phyloP scores from a whole-genome alignment of 2,888 invertebrate genomes.

The Rhamnusium bicolor region DNA sequence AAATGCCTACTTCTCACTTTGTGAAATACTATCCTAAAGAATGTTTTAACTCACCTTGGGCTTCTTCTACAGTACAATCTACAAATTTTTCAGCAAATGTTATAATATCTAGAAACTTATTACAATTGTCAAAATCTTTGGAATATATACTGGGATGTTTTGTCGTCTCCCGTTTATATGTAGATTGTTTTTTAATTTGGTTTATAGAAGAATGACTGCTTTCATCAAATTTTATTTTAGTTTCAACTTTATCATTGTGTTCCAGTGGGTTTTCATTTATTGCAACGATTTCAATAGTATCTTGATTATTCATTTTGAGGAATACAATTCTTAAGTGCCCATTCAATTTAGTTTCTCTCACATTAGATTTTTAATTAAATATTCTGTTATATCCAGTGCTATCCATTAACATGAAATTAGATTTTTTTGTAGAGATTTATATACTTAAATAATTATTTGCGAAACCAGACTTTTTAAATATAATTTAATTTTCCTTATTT shows the following conservation, averaged over 20 bases:
- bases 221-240: background rate
- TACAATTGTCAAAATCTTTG: slow-evolving; percentile 3
- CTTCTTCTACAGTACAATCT: slow-evolving; percentile 33
- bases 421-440: background rate
- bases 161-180: background rate
- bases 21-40: no score
- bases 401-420: background rate
- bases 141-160: background rate
- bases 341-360: background rate
- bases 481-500: no score
- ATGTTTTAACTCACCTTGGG: slow-evolving; percentile 38
- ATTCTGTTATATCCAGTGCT: background rate
- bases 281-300: background rate
- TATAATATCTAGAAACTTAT: slow-evolving; percentile 33
- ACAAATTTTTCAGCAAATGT: slow-evolving; percentile 44
- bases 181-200: background rate
- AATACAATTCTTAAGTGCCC: background rate
- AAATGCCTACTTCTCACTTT: no score
- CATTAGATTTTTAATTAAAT: background rate
- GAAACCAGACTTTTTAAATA: no score
- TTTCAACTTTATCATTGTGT: background rate
- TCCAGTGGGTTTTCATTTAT: background rate
- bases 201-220: background rate
- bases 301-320: background rate
- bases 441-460: background rate